Evolutionary conservation across 2,888 invertebrate species (phyloP), one percentile per base, ranked within the genome.

Genomic region (Agriotes lineatus): DNA sequence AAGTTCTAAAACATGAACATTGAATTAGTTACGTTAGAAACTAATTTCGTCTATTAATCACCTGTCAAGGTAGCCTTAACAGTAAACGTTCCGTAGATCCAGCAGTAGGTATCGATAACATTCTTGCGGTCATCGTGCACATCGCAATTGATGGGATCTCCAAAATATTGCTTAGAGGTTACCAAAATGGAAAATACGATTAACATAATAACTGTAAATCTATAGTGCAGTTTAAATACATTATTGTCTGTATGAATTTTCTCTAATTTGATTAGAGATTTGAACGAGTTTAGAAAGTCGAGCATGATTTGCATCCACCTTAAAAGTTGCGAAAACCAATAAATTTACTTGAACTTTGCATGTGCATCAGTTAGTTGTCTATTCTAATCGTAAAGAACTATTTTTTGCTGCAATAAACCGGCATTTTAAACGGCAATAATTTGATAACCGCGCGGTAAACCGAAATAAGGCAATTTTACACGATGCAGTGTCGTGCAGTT

Each of bases 131-230:
- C 85, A 12, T 84, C 84, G 48, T 86, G 85, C 4, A 86, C 85
- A 80, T 90, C 87, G 81, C 95, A 95, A 76, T 91, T 89, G 58
- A 96, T 94, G 0, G 95, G 94, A 76, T 95, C 93, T 0, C 95
- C 95, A 76, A 95, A 94, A 84, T 93, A 94, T 82, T 95, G 93
- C 78, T 93, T 92, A 10, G 93, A 90, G 19, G 93, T 92, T 45
- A 95, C 88, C 76, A 95, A 81, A 76, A 94, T 84, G 0, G 92
- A 91, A 82, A 91, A 93, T 19, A 91, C 88, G 39, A 94, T 84
- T 68, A 95, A 84, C 78, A 94, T 86, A 56, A 91, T 87, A 54
- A 91, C 90, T 0, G 93, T 92, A 33, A 89, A 86, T 80, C 90
- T 90, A 80, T 92, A 93, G 82, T 94, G 93, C 80, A 94, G 85